Percentiles rank a stretch among this genome's conserved stretches.
phyloP scores from a whole-genome alignment of 2,797 vertebrate genomes.

The Denticeps clupeoides region DNA sequence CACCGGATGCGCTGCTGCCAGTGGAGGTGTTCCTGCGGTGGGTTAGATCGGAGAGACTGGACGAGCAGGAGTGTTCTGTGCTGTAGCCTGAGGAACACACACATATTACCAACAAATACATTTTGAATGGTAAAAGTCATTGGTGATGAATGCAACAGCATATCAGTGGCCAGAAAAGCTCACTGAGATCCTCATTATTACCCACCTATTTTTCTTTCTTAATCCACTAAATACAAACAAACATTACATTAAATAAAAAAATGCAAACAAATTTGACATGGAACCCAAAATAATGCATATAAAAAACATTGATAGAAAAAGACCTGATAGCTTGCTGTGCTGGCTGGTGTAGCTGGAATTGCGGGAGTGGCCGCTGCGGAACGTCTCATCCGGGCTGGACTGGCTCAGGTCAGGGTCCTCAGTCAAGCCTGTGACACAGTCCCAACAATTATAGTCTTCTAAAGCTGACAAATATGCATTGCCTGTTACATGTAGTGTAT shows the following conservation, averaged over 20 bases:
- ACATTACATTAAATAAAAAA: no score
- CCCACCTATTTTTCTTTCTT: no score
- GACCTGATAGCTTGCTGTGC: conserved; percentile 89
- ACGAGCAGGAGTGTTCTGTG: conserved; percentile 89
- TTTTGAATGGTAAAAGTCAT: no score
- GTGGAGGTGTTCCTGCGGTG: conserved; percentile 87
- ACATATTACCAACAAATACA: no score
- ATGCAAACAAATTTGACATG: neutral
- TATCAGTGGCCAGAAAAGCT: no score
- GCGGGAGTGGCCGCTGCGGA: conserved; percentile 84
- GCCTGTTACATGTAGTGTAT: no score
- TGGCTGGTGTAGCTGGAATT: conserved; percentile 97
- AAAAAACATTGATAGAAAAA: conserved; percentile 4
- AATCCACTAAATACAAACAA: no score
- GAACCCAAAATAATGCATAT: no score
- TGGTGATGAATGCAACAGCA: no score
- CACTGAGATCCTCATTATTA: no score
- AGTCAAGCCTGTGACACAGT: conserved; percentile 63
- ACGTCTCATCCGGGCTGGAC: conserved; percentile 69
- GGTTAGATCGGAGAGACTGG: conserved; percentile 87
- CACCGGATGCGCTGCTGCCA: conserved; percentile 81
- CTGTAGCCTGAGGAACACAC: conserved; percentile 74
- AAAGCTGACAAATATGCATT: no score
- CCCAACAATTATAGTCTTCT: conserved; percentile 40
- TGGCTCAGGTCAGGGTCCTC: conserved; percentile 72